Base-by-base conservation (phyloP, 2,113 vertebrate species). In the Amazona guildingii region DNA sequence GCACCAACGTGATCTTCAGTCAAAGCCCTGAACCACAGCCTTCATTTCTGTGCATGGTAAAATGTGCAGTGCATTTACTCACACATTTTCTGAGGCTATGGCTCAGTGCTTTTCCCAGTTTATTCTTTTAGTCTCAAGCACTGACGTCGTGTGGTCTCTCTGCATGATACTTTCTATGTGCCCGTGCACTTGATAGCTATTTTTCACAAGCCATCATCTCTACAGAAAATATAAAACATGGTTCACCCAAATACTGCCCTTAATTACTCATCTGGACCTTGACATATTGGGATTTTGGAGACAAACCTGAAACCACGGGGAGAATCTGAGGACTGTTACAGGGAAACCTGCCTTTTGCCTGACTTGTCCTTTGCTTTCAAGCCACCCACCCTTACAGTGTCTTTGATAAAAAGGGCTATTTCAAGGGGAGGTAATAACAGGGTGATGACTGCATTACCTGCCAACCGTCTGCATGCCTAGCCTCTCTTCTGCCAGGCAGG, bases 141-240 rank as follows among this genome's bases (percentile, higher is more conserved):
- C 59, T 5, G 11, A 37, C 0, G 0, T 2, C 10, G 28, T 28
- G 18, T 0, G 0, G n/a, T 41, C 33, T 63, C 46, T 68, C n/a
- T 51, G 20, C 37, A 24, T 13, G 24, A 24, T 0, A 1, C 9
- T 62, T 66, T 41, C 39, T 55, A 33, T 10, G 52, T 25, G 61
- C 24, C 43, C 19, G 12, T 37, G 39, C n/a, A n/a, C 72, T 76
- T 6, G 3, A 27, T 70, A 87, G 33, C 37, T 61, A 35, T 79
- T 66, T 70, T 43, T 35, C 17, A 37, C 52, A 55, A 84, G 48
- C 17, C 39, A 44, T 35, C 17, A 43, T 37, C 25, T 69, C 46
- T 67, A 37, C 1, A 27, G 62, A 54, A 90, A 83, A 85, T 1
- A 54, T 9, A 62, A 89, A 90, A 80, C 12, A 41, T 28, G 67